phyloP scores from a whole-genome alignment of 2,113 vertebrate species.

The Stictonetta naevosa region DNA sequence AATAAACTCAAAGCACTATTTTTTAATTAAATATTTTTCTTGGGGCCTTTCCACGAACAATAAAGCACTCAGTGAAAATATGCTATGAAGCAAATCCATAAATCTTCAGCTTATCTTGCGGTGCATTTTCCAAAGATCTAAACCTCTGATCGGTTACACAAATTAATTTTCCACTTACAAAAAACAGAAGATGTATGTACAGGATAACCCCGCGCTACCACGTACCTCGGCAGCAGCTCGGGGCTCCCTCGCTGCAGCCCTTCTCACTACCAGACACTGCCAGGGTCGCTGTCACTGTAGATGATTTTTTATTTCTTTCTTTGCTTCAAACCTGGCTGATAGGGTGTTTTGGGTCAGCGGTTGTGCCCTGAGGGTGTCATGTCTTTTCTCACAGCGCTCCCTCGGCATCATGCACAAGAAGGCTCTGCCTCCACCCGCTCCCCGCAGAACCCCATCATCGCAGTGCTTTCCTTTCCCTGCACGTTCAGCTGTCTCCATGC shows the following conservation, averaged over 20 bases:
- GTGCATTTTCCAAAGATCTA: constrained; percentile 60
- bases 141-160: constrained; percentile 60
- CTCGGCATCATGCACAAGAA: neutral
- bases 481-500: neutral
- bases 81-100: constrained; percentile 42
- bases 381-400: neutral
- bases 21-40: constrained; percentile 49
- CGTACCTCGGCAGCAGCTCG: constrained; percentile 43
- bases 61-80: constrained; percentile 41
- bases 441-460: neutral
- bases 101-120: constrained; percentile 72
- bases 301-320: constrained; percentile 33
- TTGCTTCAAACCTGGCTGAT: constrained; percentile 46
- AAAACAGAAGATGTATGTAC: constrained; percentile 60
- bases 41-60: constrained; percentile 26
- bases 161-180: constrained; percentile 78
- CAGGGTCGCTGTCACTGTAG: neutral
- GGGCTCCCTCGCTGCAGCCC: neutral
- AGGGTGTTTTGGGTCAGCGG: constrained; percentile 16
- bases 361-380: constrained; percentile 14
- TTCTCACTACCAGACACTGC: neutral
- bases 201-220: constrained; percentile 57
- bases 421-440: neutral
- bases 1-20: constrained; percentile 18
- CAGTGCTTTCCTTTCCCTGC: neutral